Evolutionary conservation across 2,797 vertebrate genomes (phyloP).

Genomic region (Orientallactaga sibirica): DNA sequence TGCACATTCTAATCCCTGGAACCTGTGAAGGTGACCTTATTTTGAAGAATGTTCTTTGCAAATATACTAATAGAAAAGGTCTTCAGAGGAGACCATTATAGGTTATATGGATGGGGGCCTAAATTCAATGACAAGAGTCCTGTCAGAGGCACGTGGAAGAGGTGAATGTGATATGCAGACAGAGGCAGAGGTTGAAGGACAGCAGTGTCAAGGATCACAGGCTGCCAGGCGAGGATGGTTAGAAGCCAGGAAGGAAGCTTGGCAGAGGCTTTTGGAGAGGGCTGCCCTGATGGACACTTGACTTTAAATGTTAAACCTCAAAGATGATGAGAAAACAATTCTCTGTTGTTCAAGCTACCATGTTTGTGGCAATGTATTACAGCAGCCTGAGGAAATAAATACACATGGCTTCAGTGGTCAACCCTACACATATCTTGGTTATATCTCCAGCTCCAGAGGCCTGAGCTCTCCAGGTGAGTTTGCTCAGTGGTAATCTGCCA

Average conservation of each 20-base stretch:
- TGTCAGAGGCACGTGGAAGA: background rate
- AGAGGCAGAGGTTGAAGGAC: background rate
- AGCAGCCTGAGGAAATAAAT: background rate
- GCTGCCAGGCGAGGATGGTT: background rate
- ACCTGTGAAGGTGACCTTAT: background rate
- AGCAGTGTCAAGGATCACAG: background rate
- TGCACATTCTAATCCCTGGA: background rate
- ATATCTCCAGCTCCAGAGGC: background rate
- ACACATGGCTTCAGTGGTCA: background rate
- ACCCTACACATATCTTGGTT: background rate
- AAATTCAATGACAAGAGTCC: background rate
- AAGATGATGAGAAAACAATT: background rate
- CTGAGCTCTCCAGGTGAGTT: background rate
- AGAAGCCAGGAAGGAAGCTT: background rate
- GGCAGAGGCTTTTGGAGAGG: background rate
- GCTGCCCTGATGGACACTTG: background rate
- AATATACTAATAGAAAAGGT: background rate
- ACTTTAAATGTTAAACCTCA: background rate
- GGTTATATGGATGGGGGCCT: background rate
- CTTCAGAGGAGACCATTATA: background rate
- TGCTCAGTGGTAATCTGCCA: background rate
- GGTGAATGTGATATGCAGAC: background rate
- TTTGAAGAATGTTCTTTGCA: constrained; percentile 23
- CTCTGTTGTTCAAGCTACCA: constrained; percentile 7
- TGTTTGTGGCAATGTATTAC: background rate